Conservation (phyloP, 2,113 vertebrate species). For the Pithys albifrons region DNA sequence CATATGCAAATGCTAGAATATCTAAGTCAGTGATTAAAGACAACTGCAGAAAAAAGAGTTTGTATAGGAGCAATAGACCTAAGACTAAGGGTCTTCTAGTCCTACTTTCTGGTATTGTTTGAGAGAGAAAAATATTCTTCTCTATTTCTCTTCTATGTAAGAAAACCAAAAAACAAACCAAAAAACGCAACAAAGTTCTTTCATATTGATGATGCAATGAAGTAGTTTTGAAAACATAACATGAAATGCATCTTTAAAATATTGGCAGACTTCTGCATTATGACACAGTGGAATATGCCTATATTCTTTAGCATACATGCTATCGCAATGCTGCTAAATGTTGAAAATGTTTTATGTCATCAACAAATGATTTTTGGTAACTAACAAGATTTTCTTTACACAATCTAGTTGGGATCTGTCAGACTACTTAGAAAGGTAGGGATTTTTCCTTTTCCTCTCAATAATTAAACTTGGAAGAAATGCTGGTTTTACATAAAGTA, state of each 20-base stretch:
- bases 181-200: not conserved
- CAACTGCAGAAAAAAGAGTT: not conserved
- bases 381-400: not conserved
- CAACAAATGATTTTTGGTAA: not conserved
- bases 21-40: not conserved
- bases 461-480: not conserved
- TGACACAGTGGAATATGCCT: not conserved
- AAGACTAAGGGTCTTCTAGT: not conserved
- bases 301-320: not conserved
- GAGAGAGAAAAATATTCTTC: not conserved
- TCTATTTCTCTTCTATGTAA: not conserved
- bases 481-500: not conserved
- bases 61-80: not conserved
- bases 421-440: not conserved
- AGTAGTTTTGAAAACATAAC: not conserved
- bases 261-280: not conserved
- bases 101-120: not conserved
- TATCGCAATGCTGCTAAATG: not conserved
- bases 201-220: not conserved
- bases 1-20: not conserved
- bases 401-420: not conserved
- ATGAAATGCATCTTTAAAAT: not conserved
- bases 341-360: not conserved
- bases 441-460: not conserved
- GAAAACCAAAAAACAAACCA: not conserved